Evolutionary conservation across 2,113 vertebrate species (phyloP).

Genomic region (Empidonax alnorum): DNA sequence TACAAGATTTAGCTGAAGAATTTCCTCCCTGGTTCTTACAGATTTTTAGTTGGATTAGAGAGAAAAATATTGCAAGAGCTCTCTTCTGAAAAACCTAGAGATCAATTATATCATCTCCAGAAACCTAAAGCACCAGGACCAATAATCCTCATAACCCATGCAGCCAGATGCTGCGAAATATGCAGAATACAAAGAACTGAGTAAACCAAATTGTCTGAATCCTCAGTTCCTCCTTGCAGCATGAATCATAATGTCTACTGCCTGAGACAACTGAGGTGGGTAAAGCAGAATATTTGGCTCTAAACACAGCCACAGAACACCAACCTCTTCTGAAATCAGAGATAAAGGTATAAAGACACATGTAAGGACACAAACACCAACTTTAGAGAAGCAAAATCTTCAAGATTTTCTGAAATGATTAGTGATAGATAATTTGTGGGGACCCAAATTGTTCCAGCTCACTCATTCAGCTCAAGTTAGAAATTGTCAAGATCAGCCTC

Average conservation of each 20-base stretch:
- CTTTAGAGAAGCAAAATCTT: not conserved
- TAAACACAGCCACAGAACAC: not conserved
- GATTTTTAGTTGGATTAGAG: not conserved
- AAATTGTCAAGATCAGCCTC: not conserved
- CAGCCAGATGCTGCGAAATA: not conserved
- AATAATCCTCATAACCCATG: not conserved
- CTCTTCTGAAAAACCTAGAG: not conserved
- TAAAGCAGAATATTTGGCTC: not conserved
- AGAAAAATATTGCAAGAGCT: not conserved
- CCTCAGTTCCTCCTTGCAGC: not conserved
- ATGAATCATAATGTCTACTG: not conserved
- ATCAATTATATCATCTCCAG: not conserved
- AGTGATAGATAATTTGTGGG: not conserved
- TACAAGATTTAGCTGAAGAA: not conserved
- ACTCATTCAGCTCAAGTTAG: not conserved
- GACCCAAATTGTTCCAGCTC: not conserved
- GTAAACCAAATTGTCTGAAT: not conserved
- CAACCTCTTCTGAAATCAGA: not conserved
- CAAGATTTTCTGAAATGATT: not conserved
- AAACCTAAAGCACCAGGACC: not conserved
- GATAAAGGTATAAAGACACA: not conserved
- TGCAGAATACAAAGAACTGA: not conserved
- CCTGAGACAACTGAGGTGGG: not conserved
- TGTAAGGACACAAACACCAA: not conserved
- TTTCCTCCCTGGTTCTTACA: not conserved